Base-by-base conservation (phyloP, 2,888 invertebrate genomes). In the Periphyllus acericola region DNA sequence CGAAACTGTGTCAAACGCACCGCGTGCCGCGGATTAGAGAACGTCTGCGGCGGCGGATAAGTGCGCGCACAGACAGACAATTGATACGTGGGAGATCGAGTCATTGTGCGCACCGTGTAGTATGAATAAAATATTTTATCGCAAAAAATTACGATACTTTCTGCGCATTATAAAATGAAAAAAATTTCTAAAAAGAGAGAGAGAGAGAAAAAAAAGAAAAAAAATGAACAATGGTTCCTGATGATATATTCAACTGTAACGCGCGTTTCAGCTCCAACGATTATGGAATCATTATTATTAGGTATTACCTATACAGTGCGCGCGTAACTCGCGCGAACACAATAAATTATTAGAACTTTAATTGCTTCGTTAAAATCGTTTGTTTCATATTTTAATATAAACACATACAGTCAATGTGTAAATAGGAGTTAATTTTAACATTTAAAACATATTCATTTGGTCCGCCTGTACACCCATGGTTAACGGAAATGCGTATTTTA, bases 1-100 rank as follows among this genome's bases (percentile, higher is more conserved):
- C 29, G 81, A 68, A 81, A 81, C 81, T 68, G 25, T 81, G 81
- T 81, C 81, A 81, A 40, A 75, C 68, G 68, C 60, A 60, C 60
- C 60, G 55, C 68, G 66, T 21, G 74, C 36, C 19, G 36, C 34
- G 75, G 75, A 75, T 75, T 75, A 75, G n/a, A n/a, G 8, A 3
- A n/a, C 29, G 8, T 25, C 9, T 1, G 25, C 29, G 66, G 68
- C 68, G 11, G 68, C 29, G 68, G 11, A n/a, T 29, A 25, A 68
- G 29, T 68, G 29, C 6, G 14, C 19, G n/a, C 68, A 68, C n/a
- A 68, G 68, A 68, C 68, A 68, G 68, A 68, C 68, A 68, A 68
- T 68, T 29, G 68, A 68, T 68, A 29, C 68, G 68, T 68, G 68
- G 29, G n/a, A 29, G 68, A 68, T 68, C 25, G 36, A 36, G 25